Evolutionary conservation across 2,888 invertebrate genomes (phyloP), one percentile per base, ranked within the genome.

Genomic region (Yponomeuta malinellus): DNA sequence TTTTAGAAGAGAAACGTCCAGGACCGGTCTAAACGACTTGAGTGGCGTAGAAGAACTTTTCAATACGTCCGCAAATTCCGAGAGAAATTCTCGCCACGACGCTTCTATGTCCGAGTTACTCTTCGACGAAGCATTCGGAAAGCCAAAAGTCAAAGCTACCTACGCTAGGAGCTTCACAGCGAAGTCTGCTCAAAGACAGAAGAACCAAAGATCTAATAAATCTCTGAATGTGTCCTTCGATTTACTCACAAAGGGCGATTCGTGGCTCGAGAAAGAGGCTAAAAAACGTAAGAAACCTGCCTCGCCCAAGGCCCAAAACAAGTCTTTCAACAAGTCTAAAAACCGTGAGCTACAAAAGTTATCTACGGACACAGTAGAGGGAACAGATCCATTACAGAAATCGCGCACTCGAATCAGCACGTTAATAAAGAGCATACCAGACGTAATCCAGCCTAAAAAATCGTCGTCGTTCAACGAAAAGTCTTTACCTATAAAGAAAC

Each of bases 41-140:
- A 90, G 89, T 72, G 91, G 90, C 0, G 78, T 92, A 0, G 87
- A 86, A 63, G 84, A 85, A 71, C 72, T 92, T 2, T 86, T 87
- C 71, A 76, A 85, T 63, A 80, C 80, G 63, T 79, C 84, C 2
- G 73, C 70, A 63, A 72, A 70, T 0, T 80, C 82, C 0, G 71
- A 71, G 1, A 72, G 65, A 4, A 76, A 77, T 23, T 79, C 82
- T 0, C 71, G 71, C 2, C 72, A 66, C 9, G 76, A 76, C 23
- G 10, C 15, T 5, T 73, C 81, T 0, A 70, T 71, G 10, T 48
- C 73, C 0, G 86, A 88, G 10, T 76, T 67, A 1, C 72, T 84
- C 12, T 88, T 89, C 75, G 89, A 88, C 66, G 77, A 74, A 65
- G 71, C 86, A 15, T 66, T 86, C 31, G 89, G 89, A 0, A 84